These are phyloP conservation scores for Hemiscyllium ocellatum DNA, from an alignment of 2,113 vertebrate genomes.

Conservation along the genomic window DNA sequence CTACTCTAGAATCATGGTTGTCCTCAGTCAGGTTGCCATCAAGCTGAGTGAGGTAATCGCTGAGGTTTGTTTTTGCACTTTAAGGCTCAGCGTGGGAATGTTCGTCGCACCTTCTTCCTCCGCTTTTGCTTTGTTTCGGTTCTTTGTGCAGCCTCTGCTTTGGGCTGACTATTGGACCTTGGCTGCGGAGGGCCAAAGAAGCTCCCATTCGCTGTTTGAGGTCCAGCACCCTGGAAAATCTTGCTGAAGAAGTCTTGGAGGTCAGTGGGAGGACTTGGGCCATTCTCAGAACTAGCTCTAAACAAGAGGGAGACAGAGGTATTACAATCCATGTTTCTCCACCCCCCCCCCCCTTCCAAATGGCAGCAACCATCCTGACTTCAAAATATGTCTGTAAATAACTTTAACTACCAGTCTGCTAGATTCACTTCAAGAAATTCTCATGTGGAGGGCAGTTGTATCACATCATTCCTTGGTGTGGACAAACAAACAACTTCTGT, in stretches of 20 bases:
- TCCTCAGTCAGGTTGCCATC: slow-evolving; percentile 4
- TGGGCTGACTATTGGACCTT: slow-evolving; percentile 54
- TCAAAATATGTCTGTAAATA: not conserved
- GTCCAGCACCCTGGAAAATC: slow-evolving; percentile 74
- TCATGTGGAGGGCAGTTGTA: not conserved
- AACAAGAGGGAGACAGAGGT: slow-evolving; percentile 27
- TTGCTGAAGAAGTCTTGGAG: slow-evolving; percentile 79
- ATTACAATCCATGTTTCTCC: not conserved
- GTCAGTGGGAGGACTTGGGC: slow-evolving; percentile 58
- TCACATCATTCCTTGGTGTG: not conserved
- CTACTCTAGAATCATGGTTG: slow-evolving; percentile 31
- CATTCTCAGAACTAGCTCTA: slow-evolving; percentile 63
- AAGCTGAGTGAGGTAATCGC: not conserved
- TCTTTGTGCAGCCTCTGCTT: slow-evolving; percentile 55
- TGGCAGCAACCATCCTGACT: not conserved
- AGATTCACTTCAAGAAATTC: not conserved
- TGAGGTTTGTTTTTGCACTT: slow-evolving; percentile 18
- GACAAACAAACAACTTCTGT: not conserved
- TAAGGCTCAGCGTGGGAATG: slow-evolving; percentile 73
- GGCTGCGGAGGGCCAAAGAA: slow-evolving; percentile 65
- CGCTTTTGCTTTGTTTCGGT: slow-evolving; percentile 65
- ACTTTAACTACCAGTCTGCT: not conserved
- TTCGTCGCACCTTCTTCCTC: slow-evolving; percentile 80
- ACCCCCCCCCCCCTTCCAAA: not conserved
- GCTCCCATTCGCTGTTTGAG: slow-evolving; percentile 65